Percentiles rank a stretch among this genome's conserved stretches.
phyloP scores from a whole-genome alignment of 1,140 invertebrate genomes.

The Caenorhabditis remanei region DNA sequence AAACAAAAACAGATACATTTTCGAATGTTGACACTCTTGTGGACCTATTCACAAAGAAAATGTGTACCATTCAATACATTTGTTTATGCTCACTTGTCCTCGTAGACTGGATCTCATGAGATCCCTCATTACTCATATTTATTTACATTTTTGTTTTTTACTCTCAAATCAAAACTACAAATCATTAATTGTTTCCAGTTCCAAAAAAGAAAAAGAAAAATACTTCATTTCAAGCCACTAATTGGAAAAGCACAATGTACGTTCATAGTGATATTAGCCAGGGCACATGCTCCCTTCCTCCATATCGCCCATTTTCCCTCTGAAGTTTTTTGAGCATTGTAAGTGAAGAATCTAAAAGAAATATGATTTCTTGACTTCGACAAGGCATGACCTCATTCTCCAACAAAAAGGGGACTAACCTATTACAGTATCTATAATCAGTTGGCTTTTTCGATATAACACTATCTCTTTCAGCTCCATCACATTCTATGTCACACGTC shows the following conservation, averaged over 20 bases:
- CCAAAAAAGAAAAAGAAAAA: neutral
- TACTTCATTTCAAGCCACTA: neutral
- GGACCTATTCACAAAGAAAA: no score
- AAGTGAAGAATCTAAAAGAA: slow-evolving; percentile 23
- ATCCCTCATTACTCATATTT: no score
- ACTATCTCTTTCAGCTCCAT: slow-evolving; percentile 31
- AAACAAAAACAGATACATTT: no score
- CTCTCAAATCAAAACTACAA: no score
- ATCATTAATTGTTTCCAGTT: no score
- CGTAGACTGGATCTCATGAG: no score
- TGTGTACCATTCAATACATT: no score
- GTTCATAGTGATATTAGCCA: neutral
- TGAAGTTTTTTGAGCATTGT: neutral
- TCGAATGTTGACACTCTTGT: no score
- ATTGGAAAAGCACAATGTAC: slow-evolving; percentile 34
- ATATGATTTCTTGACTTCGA: neutral
- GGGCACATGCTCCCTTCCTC: slow-evolving; percentile 25
- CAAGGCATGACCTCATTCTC: neutral
- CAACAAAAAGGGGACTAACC: neutral
- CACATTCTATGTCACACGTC: slow-evolving; percentile 11
- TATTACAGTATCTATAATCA: slow-evolving; percentile 33
- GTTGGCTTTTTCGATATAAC: slow-evolving; percentile 27
- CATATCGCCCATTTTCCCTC: slow-evolving; percentile 9
- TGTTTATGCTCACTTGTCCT: no score
- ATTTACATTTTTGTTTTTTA: no score